Percentiles rank a stretch among this genome's conserved stretches.
These are phyloP conservation scores for Nudaria mundana DNA, from an alignment of 2,888 invertebrate genomes.

Conservation along the genomic window DNA sequence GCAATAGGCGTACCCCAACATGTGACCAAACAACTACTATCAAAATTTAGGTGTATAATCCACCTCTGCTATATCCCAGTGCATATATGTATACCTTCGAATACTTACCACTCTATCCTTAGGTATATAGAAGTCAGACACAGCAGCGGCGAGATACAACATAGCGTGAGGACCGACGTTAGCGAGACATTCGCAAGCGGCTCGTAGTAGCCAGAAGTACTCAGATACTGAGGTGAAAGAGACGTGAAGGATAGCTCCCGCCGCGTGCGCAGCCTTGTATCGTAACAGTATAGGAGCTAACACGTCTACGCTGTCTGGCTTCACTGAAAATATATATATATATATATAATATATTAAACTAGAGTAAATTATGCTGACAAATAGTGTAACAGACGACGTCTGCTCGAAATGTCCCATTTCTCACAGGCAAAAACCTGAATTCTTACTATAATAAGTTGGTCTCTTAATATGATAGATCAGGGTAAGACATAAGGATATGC, in stretches of 20 bases:
- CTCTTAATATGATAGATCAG: too few species aligned
- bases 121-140: constrained; percentile 99
- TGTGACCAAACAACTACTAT: too few species aligned
- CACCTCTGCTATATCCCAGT: too few species aligned
- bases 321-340: constrained; percentile 68
- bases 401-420: too few species aligned
- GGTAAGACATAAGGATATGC: too few species aligned
- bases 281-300: constrained; percentile 86
- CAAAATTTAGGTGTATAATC: too few species aligned
- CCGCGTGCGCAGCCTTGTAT: constrained; percentile 90
- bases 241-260: constrained; percentile 87
- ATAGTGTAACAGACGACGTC: too few species aligned
- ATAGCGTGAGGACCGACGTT: constrained; percentile 85
- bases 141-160: constrained; percentile 98
- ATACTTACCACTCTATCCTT: constrained; percentile 91
- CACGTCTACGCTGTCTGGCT: constrained; percentile 86
- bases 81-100: neutral
- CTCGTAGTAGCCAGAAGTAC: constrained; percentile 94
- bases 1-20: too few species aligned
- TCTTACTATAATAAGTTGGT: too few species aligned
- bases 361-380: too few species aligned
- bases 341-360: too few species aligned
- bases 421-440: too few species aligned
- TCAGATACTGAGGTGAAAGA: constrained; percentile 93
- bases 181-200: constrained; percentile 89